Base-by-base conservation (phyloP, 1,140 invertebrate species). In the Triops cancriformis region DNA sequence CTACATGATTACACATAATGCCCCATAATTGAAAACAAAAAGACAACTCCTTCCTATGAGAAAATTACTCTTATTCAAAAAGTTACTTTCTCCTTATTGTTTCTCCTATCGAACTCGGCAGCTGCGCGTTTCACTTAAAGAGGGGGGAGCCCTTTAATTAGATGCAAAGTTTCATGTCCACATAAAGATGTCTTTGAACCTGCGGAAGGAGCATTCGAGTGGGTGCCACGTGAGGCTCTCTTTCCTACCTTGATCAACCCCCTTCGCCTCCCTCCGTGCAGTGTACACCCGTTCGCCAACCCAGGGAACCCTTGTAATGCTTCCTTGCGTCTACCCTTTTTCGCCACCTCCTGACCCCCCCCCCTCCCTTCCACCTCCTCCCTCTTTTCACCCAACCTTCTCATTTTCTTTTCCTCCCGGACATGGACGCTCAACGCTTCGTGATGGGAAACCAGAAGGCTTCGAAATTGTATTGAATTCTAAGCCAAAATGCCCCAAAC, bases 181-280 rank as follows among this genome's bases (percentile, higher is more conserved):
- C 51, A 64, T 64, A 64, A 64, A 64, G 51, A 23, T 64, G 51
- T 64, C 51, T 64, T 64, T 64, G 51, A 64, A 64, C 51, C 51
- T 64, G 51, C 23, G 51, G 23, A 23, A 64, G 51, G 51, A 64
- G 51, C 14, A 64, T 64, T 18, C 51, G 23, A 64, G 51, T 23
- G 51, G 51, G 51, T 64, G 51, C 51, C 51, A 64, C 51, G 75
- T 79, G 75, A 76, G 78, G 26, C 73, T 79, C 72, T 78, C 75
- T 75, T 79, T 79, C 51, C 80, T 45, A 76, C 75, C 79, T 51
- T 43, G 78, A 75, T 77, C 76, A 41, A 26, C n/a, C 18, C 42
- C 77, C 43, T 77, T 14, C 42, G n/a, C 41, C 78, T 72, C 26
- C 73, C 76, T n/a, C 27, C n/a, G 11, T 64, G 42, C 27, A 64